Evolutionary conservation across 2,888 invertebrate species (phyloP).

Genomic region (Coecobrya sp.): DNA sequence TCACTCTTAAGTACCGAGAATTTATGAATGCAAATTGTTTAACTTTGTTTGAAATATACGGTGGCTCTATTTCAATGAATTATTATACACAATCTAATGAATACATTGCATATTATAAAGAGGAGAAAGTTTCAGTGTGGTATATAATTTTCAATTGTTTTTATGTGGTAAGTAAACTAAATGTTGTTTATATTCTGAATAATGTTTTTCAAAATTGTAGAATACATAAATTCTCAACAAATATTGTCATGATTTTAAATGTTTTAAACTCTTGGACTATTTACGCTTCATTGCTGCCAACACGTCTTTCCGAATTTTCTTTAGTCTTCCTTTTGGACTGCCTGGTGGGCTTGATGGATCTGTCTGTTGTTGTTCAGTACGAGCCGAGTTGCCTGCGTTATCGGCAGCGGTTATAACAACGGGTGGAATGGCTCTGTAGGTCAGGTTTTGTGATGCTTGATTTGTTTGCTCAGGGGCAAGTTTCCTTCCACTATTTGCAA

Average conservation of each 20-base stretch:
- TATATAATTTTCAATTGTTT: too few species aligned
- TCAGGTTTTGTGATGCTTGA: neutral
- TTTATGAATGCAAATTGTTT: too few species aligned
- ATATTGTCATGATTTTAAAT: neutral
- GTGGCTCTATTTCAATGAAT: too few species aligned
- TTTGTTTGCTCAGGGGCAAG: neutral
- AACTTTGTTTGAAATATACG: too few species aligned
- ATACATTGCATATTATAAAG: too few species aligned
- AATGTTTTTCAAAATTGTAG: too few species aligned
- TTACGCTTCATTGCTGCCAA: neutral
- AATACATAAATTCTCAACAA: too few species aligned
- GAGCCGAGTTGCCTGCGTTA: neutral
- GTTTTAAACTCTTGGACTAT: neutral
- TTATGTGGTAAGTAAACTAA: too few species aligned
- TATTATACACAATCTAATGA: too few species aligned
- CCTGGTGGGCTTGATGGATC: constrained; percentile 6
- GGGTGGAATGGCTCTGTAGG: neutral
- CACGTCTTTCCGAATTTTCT: constrained; percentile 32
- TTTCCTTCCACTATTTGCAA: neutral
- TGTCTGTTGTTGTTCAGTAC: constrained; percentile 17
- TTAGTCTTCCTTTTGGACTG: constrained; percentile 1
- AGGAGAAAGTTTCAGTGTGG: too few species aligned
- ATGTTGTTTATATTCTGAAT: too few species aligned
- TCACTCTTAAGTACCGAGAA: too few species aligned
- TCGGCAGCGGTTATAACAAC: neutral